Base-by-base conservation (phyloP, 2,888 invertebrate species). In the Nezara viridula region DNA sequence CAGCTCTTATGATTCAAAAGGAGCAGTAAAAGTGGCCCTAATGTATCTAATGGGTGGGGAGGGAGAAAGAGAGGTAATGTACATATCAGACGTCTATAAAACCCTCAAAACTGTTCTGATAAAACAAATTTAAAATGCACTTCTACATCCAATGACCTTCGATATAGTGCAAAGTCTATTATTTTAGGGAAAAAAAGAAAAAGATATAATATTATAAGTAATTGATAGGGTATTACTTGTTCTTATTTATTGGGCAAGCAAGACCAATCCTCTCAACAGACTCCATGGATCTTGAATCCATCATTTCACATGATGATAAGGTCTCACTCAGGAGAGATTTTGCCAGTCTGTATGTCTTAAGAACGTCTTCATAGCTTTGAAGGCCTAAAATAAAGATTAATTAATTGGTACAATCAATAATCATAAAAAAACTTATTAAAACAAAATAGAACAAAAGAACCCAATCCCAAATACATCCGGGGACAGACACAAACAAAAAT, bases 221-320 rank as follows among this genome's bases (percentile, higher is more conserved):
- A n/a, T n/a, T n/a, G n/a, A n/a, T n/a, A n/a, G n/a, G n/a, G n/a
- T n/a, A 44, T 44, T 44, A 81, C 81, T 47, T 81, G 81, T 81
- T 81, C n/a, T 47, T 47, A 47, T 40, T 81, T 12, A 90, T 88
- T 1, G 94, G 93, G 92, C 90, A 91, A 2, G 90, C 89, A 14
- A 92, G 73, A 2, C 91, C 91, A 19, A 92, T 90, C 73, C 91
- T 91, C n/a, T 89, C 73, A n/a, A 91, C 96, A 95, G 60, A 95
- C 94, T n/a, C 94, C 92, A 99, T 94, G 0, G 97, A 95, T 77
- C 93, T 93, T 21, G 94, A 94, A 93, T 99, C 99, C 90, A 99
- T 96, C 94, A 99, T 95, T 94, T 99, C 99, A 93, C 98, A 99
- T 0, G 99, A 98, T 9, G 99, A 98, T 73, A 99, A 93, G 91